Evolutionary conservation across 2,113 vertebrate species (phyloP).

Genomic region (Tor tambroides): DNA sequence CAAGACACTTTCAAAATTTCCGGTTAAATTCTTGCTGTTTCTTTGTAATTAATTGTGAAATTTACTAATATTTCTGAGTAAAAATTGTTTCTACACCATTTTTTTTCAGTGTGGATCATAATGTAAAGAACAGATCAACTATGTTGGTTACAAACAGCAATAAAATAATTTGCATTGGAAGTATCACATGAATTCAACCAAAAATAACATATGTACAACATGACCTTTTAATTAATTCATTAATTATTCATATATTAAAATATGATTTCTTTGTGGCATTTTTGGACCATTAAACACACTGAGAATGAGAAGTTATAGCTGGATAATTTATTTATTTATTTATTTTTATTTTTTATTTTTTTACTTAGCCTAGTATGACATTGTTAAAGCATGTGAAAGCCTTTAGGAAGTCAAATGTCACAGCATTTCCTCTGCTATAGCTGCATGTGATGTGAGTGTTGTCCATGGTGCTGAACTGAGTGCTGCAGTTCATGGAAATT

Average conservation of each 20-base stretch:
- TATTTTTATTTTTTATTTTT: too few species aligned
- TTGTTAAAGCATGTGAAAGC: neutral
- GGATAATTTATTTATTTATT: too few species aligned
- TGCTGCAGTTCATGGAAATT: neutral
- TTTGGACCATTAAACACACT: neutral
- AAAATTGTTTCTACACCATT: too few species aligned
- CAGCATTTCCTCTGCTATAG: neutral
- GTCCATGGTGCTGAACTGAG: slow-evolving; percentile 29
- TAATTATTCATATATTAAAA: too few species aligned
- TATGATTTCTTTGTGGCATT: neutral
- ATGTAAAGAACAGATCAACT: neutral
- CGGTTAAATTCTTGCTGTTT: too few species aligned
- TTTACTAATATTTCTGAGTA: too few species aligned
- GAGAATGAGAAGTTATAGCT: too few species aligned
- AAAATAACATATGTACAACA: neutral
- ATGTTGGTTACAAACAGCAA: neutral
- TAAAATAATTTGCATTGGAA: neutral
- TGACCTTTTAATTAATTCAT: neutral
- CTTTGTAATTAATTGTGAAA: too few species aligned
- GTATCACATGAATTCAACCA: neutral
- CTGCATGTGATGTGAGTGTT: neutral
- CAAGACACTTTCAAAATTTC: too few species aligned
- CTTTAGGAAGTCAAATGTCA: neutral
- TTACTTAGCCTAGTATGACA: too few species aligned
- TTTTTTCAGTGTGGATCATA: too few species aligned